Base-by-base conservation (phyloP, 2,797 vertebrate genomes). In the Poecilia picta region DNA sequence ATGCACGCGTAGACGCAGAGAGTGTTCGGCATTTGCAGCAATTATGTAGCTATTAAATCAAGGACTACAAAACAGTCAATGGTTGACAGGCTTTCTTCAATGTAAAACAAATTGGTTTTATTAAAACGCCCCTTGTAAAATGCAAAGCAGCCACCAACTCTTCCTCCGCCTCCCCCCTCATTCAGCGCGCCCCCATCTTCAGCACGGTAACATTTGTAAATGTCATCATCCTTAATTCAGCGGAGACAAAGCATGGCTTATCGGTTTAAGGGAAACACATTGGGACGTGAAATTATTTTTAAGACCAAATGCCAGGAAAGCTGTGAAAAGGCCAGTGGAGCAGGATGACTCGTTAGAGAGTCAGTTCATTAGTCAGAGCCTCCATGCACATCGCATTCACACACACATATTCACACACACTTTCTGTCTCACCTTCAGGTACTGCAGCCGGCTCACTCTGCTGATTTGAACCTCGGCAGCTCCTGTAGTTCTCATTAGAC, bases 271-370 rank as follows among this genome's bases (percentile, higher is more conserved):
- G 90, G 90, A 93, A 95, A 94, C 92, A 96, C 96, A 95, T 91
- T 95, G 95, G 93, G 93, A 95, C 93, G 93, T 95, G 95, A 95
- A 96, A 96, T 96, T 95, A 95, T 95, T 95, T 95, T 94, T 94
- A 87, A 94, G 91, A 94, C 83, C 91, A 95, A 96, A 95, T 96
- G 95, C 90, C 95, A 96, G 89, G 90, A 94, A 94, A 93, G 90
- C 92, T 89, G 88, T 84, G 92, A 94, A 95, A 95, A 95, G 94
- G 93, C 93, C 94, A 94, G 81, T 89, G 89, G 89, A 92, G 88
- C 87, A 88, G 89, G 82, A 91, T 90, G 89, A 89, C 90, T 95
- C 87, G 93, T 95, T 94, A 93, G 91, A 90, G 85, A 91, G 87
- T 90, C 90, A 82, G 89, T 93, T 95, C 93, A 94, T 96, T 94